Evolutionary conservation across 1,140 invertebrate species (phyloP).

Genomic region (Plodia interpunctella): DNA sequence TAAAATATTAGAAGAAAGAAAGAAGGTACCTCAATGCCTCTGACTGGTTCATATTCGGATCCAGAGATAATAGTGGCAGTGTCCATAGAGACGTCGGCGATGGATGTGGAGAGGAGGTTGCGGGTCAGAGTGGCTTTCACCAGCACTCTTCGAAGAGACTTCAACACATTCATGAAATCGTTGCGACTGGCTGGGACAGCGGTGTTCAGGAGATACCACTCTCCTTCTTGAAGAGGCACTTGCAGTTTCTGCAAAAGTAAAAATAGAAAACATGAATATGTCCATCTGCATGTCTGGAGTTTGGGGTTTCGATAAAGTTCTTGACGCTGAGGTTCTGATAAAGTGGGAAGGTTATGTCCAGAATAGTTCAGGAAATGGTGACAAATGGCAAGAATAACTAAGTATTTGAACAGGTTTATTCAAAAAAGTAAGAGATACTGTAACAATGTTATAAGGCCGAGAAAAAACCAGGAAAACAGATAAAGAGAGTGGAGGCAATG

Average conservation of each 20-base stretch:
- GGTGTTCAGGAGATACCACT: conserved; percentile 80
- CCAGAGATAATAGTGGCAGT: conserved; percentile 80
- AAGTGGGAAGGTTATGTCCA: too few relatives aligned
- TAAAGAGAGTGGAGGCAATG: too few relatives aligned
- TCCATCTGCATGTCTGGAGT: background rate
- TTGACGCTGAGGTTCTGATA: too few relatives aligned
- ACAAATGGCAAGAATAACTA: too few relatives aligned
- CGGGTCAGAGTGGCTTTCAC: conserved; percentile 89
- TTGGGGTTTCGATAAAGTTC: too few relatives aligned
- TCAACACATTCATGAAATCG: conserved; percentile 90
- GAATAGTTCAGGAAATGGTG: too few relatives aligned
- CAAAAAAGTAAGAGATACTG: too few relatives aligned
- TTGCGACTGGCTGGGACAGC: conserved; percentile 80
- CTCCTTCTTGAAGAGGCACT: conserved; percentile 80
- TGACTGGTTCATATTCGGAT: conserved; percentile 75
- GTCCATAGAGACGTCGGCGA: conserved; percentile 90
- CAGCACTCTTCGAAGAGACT: conserved; percentile 89
- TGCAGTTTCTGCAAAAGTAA: conserved; percentile 54
- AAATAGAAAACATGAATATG: too few relatives aligned
- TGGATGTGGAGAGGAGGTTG: conserved; percentile 82
- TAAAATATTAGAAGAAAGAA: too few relatives aligned
- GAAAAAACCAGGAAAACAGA: too few relatives aligned
- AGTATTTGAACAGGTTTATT: too few relatives aligned
- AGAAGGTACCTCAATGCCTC: conserved; percentile 84
- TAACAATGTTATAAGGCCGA: too few relatives aligned